Evolutionary conservation across 1,140 invertebrate species (phyloP).

Genomic region (Eriosoma lanigerum): DNA sequence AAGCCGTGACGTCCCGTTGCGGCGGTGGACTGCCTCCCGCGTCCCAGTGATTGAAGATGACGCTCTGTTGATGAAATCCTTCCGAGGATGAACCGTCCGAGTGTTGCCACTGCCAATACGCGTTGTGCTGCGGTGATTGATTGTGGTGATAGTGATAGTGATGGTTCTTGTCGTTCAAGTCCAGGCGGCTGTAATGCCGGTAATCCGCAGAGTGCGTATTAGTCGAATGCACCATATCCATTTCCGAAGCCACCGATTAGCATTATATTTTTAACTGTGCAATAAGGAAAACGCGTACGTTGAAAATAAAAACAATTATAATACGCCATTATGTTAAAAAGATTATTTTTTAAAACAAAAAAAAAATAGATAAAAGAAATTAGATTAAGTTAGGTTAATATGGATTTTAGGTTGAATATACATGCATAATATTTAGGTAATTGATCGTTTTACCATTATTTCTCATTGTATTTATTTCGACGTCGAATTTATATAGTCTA

Average conservation of each 20-base stretch:
- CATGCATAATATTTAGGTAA: no score
- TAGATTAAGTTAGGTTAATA: no score
- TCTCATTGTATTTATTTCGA: no score
- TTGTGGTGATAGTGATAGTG: no score
- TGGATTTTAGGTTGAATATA: no score
- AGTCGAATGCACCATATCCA: constrained; percentile 5
- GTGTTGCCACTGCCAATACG: constrained; percentile 24
- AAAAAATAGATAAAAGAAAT: no score
- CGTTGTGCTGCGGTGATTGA: background rate
- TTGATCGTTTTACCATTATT: no score
- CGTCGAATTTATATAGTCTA: no score
- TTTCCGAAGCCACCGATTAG: background rate
- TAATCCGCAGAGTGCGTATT: background rate
- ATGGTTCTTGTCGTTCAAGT: background rate
- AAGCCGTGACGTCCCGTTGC: background rate
- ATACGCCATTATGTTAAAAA: no score
- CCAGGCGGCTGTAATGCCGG: background rate
- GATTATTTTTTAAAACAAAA: no score
- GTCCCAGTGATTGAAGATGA: background rate
- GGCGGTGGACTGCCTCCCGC: background rate
- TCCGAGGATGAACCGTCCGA: constrained; percentile 12
- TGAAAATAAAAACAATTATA: no score
- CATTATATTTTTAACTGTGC: background rate
- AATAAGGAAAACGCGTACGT: no score
- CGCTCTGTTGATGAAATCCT: background rate